Percentiles rank a stretch among this genome's conserved stretches.
These are phyloP conservation scores for Peromyscus maniculatus DNA, from an alignment of 2,113 vertebrate genomes.

Conservation along the genomic window DNA sequence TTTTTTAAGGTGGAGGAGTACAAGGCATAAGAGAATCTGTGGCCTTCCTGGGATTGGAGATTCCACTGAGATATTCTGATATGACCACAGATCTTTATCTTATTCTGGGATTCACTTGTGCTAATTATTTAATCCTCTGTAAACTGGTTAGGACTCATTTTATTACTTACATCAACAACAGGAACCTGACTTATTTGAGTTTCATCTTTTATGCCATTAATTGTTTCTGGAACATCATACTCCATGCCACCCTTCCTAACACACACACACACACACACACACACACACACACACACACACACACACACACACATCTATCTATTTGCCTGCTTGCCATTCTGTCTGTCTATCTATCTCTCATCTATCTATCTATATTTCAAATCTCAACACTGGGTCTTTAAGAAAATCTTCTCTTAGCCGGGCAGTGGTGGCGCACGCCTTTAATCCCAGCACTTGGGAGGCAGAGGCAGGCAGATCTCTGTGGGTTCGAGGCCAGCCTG, in stretches of 20 bases:
- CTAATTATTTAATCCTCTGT: neutral
- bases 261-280: neutral
- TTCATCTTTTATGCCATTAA: neutral
- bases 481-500: too few species aligned
- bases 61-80: neutral
- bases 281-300: neutral
- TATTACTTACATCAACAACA: neutral
- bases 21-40: neutral
- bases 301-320: neutral
- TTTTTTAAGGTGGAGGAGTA: neutral
- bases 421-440: too few species aligned
- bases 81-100: neutral
- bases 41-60: neutral
- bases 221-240: neutral
- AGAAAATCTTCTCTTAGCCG: neutral
- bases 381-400: slow-evolving; percentile 10
- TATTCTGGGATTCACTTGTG: neutral
- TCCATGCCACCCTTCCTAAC: neutral
- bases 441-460: too few species aligned
- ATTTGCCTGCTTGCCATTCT: too few species aligned
- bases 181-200: neutral
- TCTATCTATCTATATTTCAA: neutral
- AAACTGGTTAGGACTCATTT: neutral
- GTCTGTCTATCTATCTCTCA: too few species aligned
- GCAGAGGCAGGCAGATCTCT: too few species aligned